Percentiles rank a stretch among this genome's conserved stretches.
Evolutionary conservation across 2,113 vertebrate species (phyloP).

Genomic region (Cryptomyrus ogoouensis): DNA sequence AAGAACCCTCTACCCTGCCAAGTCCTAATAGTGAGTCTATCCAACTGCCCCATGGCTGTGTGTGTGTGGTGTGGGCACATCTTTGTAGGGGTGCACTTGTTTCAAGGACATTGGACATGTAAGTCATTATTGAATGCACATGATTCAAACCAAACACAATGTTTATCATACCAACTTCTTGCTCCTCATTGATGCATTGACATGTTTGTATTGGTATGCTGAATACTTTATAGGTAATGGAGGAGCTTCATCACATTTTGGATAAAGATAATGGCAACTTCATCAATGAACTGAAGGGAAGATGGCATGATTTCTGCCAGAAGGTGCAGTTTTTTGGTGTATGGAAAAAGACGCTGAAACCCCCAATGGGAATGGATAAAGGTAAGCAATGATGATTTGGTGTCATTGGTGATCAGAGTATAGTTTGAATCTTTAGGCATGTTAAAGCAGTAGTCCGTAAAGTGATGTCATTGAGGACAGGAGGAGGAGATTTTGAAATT

Average conservation of each 20-base stretch:
- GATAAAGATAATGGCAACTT: slow-evolving; percentile 11
- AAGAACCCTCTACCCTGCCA: too few relatives aligned
- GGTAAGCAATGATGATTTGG: slow-evolving; percentile 28
- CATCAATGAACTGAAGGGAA: slow-evolving; percentile 17
- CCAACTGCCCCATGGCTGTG: too few relatives aligned
- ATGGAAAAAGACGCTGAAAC: slow-evolving; percentile 29
- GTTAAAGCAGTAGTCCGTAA: too few relatives aligned
- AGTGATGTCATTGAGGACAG: too few relatives aligned
- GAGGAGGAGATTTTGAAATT: neutral
- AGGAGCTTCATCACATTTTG: slow-evolving; percentile 10
- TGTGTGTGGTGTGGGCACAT: too few relatives aligned
- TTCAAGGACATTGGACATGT: neutral
- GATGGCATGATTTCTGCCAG: slow-evolving; percentile 12
- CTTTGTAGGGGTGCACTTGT: too few relatives aligned
- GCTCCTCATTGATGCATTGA: neutral
- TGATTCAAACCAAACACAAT: neutral
- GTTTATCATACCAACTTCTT: neutral
- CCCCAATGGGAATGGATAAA: slow-evolving; percentile 36
- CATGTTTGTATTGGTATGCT: neutral
- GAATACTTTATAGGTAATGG: slow-evolving; percentile 16
- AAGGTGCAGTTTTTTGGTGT: slow-evolving; percentile 21
- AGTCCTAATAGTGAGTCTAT: too few relatives aligned
- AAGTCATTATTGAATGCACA: neutral
- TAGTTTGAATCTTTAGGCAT: too few relatives aligned
- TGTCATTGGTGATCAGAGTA: neutral